Base-by-base conservation (phyloP, 1,140 invertebrate species). In the Drosophila pseudoobscura region DNA sequence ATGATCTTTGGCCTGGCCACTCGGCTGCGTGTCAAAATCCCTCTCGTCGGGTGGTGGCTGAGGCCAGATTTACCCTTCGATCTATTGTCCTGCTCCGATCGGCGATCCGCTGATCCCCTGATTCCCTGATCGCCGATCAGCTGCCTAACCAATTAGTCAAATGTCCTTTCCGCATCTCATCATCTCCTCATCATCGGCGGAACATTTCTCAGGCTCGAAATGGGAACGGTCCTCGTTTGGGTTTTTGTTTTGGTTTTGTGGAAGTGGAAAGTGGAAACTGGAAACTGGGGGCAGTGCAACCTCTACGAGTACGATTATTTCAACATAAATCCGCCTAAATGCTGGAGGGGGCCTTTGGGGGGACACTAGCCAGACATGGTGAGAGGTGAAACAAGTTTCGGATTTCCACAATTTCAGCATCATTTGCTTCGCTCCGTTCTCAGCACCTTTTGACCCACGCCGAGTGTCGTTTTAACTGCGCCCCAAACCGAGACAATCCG, bases 391-490 rank as follows among this genome's bases (percentile, higher is more conserved):
- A 69, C 66, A 49, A 44, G 66, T 70, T 70, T 64, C 45, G 39
- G 52, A 17, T 72, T 78, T 71, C 35, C 46, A 78, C 68, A 82
- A 69, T 82, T 82, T 84, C 75, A 84, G 80, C 80, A 84, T 84
- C 80, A 84, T 82, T 71, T 66, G 56, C 47, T 49, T 58, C 50
- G 53, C 75, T 78, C 60, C 80, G 78, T 84, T 84, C 80, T 84
- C 80, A 84, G 80, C 80, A 84, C 80, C 80, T 84, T 85, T 84
- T 85, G 80, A 84, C 80, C 80, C 65, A 39, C 22, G 3, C 44
- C 46, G 45, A 59, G 62, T 74, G 74, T 83, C 63, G 74, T 78
- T 78, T 77, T 77, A 80, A 80, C 47, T 68, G 78, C 78, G 66
- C 78, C 73, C 78, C 68, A 68, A 57, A 76, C 56, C 50, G 24